Evolutionary conservation across 2,797 vertebrate genomes (phyloP), one percentile per base, ranked within the genome.

Genomic region (Macropodus opercularis): DNA sequence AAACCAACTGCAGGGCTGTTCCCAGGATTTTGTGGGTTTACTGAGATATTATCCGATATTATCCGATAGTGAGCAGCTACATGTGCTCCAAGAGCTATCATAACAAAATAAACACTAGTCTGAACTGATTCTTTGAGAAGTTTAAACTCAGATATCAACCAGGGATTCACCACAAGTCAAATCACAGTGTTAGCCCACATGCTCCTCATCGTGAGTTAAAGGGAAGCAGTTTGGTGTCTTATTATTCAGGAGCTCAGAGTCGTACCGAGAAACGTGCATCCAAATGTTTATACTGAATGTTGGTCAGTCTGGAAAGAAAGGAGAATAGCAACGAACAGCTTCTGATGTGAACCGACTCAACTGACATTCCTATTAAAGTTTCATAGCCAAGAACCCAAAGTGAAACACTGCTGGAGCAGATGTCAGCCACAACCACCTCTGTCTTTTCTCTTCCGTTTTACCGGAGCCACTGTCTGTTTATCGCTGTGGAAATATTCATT

Each of bases 401-500:
- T 41, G 26, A 26, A 13, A 49, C 59, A 48, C 53, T 48, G 10
- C 40, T 42, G 19, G 8, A 11, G 12, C 31, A 19, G 50, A 3
- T 31, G 22, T 35, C 52, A 27, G 57, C 24, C 31, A 18, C 19
- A 15, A 2, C 53, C 13, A 9, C 48, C 47, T 10, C 51, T 44
- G 35, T 38, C n/a, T 2, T 11, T 35, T 46, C 48, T 52, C 43
- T 43, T 55, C 63, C 62, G 50, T 23, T 14, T 55, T 61, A 64
- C 61, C 72, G 23, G 51, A 59, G 59, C 59, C 12, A 43, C 63
- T 69, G 54, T 55, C 79, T 75, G 62, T 71, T 80, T 71, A 77
- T 73, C 51, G 17, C 59, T 80, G 24, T 12, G 57, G 60, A 71
- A 78, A 81, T 76, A 79, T 78, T 79, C 71, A 84, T 78, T 60